Evolutionary conservation across 2,888 invertebrate genomes (phyloP).

Genomic region (Ochropleura leucogaster): DNA sequence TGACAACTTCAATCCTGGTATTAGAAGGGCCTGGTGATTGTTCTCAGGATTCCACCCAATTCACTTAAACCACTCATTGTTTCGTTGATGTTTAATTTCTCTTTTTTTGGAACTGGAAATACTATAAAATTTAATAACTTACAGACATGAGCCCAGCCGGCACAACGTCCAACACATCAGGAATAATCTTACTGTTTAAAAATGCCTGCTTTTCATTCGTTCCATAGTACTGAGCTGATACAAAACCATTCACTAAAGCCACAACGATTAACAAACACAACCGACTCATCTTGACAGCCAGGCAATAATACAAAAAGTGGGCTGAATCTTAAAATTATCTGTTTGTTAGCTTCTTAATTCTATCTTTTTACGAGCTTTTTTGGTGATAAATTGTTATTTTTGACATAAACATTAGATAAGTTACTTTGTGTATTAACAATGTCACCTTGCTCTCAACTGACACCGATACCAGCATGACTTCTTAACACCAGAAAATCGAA

Average conservation of each 20-base stretch:
- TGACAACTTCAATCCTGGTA: neutral
- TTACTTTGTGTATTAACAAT: neutral
- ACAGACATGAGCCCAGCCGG: conserved; percentile 43
- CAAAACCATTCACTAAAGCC: neutral
- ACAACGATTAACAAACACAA: conserved; percentile 18
- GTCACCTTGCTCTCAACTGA: neutral
- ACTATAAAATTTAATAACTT: conserved; percentile 25
- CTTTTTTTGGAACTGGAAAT: neutral
- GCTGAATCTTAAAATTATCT: neutral
- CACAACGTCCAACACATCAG: conserved; percentile 49
- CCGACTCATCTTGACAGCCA: conserved; percentile 21
- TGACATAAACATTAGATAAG: neutral
- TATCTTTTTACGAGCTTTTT: neutral
- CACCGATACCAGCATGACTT: neutral
- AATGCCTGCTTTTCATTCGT: conserved; percentile 41
- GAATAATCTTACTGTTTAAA: conserved; percentile 44
- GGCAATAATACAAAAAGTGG: neutral
- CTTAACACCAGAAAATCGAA: neutral
- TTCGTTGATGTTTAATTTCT: neutral
- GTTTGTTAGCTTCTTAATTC: neutral
- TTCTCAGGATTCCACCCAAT: neutral
- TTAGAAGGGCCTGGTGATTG: neutral
- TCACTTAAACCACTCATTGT: neutral
- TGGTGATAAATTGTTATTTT: conserved; percentile 5
- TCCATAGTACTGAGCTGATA: neutral